Evolutionary conservation across 2,888 invertebrate genomes (phyloP).

Genomic region (Bhutanitis thaidina): DNA sequence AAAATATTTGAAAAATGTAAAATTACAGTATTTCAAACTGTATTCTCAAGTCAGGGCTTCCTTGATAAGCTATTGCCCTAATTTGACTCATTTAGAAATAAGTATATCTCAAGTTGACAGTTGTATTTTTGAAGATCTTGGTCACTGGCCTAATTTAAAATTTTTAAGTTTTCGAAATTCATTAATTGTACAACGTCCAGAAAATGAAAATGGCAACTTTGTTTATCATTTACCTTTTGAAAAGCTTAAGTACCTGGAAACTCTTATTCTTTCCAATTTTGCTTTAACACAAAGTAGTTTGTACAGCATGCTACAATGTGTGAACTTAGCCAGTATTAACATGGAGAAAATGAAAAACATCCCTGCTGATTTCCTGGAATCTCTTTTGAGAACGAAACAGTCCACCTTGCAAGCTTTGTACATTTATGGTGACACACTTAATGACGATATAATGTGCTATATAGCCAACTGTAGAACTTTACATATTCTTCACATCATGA

Average conservation of each 20-base stretch:
- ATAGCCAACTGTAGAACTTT: slow-evolving; percentile 66
- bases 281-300: slow-evolving; percentile 69
- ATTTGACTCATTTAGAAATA: slow-evolving; percentile 76
- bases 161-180: slow-evolving; percentile 76
- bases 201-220: slow-evolving; percentile 70
- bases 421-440: slow-evolving; percentile 74
- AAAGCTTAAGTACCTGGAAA: slow-evolving; percentile 64
- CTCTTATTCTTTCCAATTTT: slow-evolving; percentile 71
- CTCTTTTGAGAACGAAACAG: slow-evolving; percentile 64
- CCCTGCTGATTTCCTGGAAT: slow-evolving; percentile 70
- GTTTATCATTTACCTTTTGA: slow-evolving; percentile 74
- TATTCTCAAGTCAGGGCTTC: slow-evolving; percentile 74
- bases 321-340: slow-evolving; percentile 69
- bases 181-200: slow-evolving; percentile 67
- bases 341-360: slow-evolving; percentile 79
- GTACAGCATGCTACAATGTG: slow-evolving; percentile 71
- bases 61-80: slow-evolving; percentile 72
- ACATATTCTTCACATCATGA: slow-evolving; percentile 72
- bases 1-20: slow-evolving; percentile 74
- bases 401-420: slow-evolving; percentile 61
- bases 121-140: slow-evolving; percentile 74
- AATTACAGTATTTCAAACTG: slow-evolving; percentile 77
- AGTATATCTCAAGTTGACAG: slow-evolving; percentile 77
- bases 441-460: slow-evolving; percentile 68
- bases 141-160: slow-evolving; percentile 71